Conservation (phyloP, 92 coral and sea anemone genomes). For the Porites lobata region DNA sequence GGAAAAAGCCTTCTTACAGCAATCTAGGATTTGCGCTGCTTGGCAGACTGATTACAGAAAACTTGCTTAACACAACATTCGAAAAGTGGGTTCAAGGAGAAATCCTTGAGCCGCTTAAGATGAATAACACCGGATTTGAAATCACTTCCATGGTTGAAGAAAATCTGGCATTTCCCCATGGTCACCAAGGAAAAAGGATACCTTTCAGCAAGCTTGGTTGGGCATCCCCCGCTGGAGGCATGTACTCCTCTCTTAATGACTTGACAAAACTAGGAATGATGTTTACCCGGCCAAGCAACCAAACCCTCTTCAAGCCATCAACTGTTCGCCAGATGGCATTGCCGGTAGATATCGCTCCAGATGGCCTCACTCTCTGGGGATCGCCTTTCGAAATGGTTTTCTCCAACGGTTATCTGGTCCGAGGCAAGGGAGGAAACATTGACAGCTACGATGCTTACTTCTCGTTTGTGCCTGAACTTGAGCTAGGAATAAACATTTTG, state of each 20-base stretch:
- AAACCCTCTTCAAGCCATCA: neutral
- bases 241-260: conserved; percentile 37
- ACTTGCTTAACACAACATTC: conserved; percentile 37
- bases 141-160: conserved; percentile 6
- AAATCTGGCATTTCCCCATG: conserved; percentile 35
- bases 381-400: conserved; percentile 34
- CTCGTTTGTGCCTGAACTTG: conserved; percentile 53
- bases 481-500: conserved; percentile 66
- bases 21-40: conserved; percentile 54
- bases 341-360: conserved; percentile 32
- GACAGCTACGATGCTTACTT: conserved; percentile 50
- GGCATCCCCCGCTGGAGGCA: conserved; percentile 32
- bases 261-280: conserved; percentile 39
- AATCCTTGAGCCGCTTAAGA: conserved; percentile 34
- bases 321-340: conserved; percentile 26
- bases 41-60: conserved; percentile 38
- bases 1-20: conserved; percentile 71
- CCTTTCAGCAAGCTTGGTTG: conserved; percentile 13
- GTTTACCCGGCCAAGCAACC: conserved; percentile 32
- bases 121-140: conserved; percentile 25
- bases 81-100: conserved; percentile 16
- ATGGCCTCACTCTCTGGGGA: conserved; percentile 44
- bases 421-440: conserved; percentile 69
- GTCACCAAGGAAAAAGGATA: neutral
- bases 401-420: conserved; percentile 47